These are phyloP conservation scores for Chlorops oryzae DNA, from an alignment of 1,140 invertebrate genomes.

Conservation along the genomic window DNA sequence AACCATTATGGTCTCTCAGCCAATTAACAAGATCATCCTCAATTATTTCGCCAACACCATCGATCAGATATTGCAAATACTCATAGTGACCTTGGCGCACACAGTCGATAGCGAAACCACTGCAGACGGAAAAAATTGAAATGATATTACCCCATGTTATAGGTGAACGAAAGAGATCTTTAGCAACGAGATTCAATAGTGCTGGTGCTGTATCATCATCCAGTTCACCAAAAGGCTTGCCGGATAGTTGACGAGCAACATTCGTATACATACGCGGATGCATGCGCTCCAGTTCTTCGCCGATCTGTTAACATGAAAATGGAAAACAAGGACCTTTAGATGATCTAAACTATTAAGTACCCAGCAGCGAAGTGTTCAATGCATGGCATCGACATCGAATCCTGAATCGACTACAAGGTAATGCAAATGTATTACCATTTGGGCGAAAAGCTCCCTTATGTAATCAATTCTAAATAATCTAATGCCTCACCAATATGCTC, in stretches of 20 bases:
- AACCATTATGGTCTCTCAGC: slow-evolving; percentile 65
- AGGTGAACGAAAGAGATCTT: slow-evolving; percentile 55
- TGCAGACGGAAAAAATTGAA: slow-evolving; percentile 62
- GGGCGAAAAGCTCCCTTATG: too few relatives aligned
- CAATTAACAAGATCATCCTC: slow-evolving; percentile 62
- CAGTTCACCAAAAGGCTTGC: slow-evolving; percentile 49
- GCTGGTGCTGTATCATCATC: slow-evolving; percentile 54
- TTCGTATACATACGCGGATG: slow-evolving; percentile 60
- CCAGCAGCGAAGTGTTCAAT: too few relatives aligned
- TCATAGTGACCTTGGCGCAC: slow-evolving; percentile 61
- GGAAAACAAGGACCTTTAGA: too few relatives aligned
- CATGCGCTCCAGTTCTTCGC: slow-evolving; percentile 56
- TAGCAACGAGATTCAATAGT: slow-evolving; percentile 56
- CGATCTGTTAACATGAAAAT: slow-evolving; percentile 30
- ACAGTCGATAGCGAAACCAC: slow-evolving; percentile 66
- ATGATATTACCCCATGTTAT: slow-evolving; percentile 65
- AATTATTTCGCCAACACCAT: slow-evolving; percentile 57
- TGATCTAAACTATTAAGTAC: too few relatives aligned
- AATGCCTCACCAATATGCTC: too few relatives aligned
- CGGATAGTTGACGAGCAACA: slow-evolving; percentile 54
- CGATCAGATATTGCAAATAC: slow-evolving; percentile 56
- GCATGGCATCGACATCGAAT: too few relatives aligned
- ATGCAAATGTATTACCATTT: too few relatives aligned
- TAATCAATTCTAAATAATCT: too few relatives aligned
- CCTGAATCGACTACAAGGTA: too few relatives aligned